Evolutionary conservation across 2,113 vertebrate genomes (phyloP).

Genomic region (Ptyas mucosa): DNA sequence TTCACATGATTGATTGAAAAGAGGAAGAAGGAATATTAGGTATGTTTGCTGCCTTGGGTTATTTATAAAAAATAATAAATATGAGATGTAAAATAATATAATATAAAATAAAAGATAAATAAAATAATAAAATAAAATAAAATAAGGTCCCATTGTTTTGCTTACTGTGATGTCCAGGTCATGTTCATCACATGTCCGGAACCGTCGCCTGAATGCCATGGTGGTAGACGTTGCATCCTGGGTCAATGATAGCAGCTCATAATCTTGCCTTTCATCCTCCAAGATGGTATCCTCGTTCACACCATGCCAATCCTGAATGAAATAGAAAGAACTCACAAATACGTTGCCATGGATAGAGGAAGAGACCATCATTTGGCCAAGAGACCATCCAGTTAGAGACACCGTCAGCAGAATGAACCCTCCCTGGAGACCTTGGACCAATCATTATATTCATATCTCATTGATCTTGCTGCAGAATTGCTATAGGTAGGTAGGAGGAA

Average conservation of each 20-base stretch:
- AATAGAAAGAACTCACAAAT: neutral
- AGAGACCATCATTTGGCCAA: too few relatives aligned
- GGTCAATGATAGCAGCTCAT: conserved; percentile 65
- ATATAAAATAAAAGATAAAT: too few relatives aligned
- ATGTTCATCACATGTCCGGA: conserved; percentile 68
- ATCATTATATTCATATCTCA: neutral
- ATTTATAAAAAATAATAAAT: too few relatives aligned
- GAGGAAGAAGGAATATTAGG: neutral
- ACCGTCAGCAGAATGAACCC: neutral
- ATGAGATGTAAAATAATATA: neutral
- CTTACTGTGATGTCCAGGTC: conserved; percentile 74
- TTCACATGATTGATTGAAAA: neutral
- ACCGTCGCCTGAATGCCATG: conserved; percentile 65
- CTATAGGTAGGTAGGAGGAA: neutral
- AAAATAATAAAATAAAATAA: too few relatives aligned
- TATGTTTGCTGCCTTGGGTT: too few relatives aligned
- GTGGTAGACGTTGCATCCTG: conserved; percentile 68
- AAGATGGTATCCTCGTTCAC: conserved; percentile 55
- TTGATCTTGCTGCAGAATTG: neutral
- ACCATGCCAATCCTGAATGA: conserved; percentile 68
- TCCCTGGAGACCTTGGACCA: neutral
- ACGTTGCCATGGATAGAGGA: neutral
- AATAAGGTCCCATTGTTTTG: neutral
- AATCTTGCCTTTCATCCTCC: conserved; percentile 73
- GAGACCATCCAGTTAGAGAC: neutral